A percentile compares a stretch with the other conserved stretches of the same genome.
These are phyloP conservation scores for Megaceryle alcyon DNA, from an alignment of 2,797 vertebrate genomes.

Conservation along the genomic window DNA sequence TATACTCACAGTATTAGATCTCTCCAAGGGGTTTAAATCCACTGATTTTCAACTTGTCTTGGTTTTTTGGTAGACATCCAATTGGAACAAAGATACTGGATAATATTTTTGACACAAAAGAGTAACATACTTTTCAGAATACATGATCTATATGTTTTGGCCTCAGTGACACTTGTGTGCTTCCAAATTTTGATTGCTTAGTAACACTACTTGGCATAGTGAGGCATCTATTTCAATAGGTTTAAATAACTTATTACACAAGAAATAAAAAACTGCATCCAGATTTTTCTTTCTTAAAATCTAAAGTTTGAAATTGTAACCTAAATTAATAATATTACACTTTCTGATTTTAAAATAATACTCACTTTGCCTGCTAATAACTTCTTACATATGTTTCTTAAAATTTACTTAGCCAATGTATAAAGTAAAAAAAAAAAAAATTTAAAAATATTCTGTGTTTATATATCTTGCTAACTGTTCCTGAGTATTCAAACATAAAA, in stretches of 20 bases:
- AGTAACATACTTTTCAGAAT: constrained; percentile 70
- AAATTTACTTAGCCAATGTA: neutral
- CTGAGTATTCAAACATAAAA: neutral
- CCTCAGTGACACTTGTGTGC: constrained; percentile 59
- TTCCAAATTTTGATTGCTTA: constrained; percentile 79
- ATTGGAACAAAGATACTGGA: constrained; percentile 76
- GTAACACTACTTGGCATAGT: constrained; percentile 69
- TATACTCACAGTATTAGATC: constrained; percentile 66
- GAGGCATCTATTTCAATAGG: constrained; percentile 54
- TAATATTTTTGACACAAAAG: constrained; percentile 77
- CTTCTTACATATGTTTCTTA: neutral
- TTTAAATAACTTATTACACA: constrained; percentile 70
- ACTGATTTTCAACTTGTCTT: constrained; percentile 75
- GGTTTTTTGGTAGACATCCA: constrained; percentile 75
- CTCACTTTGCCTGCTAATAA: neutral
- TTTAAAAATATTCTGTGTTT: neutral
- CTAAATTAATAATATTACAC: neutral
- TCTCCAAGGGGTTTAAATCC: constrained; percentile 77
- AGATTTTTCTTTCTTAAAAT: constrained; percentile 49
- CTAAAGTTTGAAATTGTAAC: neutral
- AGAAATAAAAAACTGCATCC: constrained; percentile 30
- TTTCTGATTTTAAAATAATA: neutral
- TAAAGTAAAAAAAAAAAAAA: neutral
- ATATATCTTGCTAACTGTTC: neutral
- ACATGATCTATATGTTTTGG: constrained; percentile 73